These are phyloP conservation scores for Neuroscelio doddi DNA, from an alignment of 2,888 invertebrate genomes.

Conservation along the genomic window DNA sequence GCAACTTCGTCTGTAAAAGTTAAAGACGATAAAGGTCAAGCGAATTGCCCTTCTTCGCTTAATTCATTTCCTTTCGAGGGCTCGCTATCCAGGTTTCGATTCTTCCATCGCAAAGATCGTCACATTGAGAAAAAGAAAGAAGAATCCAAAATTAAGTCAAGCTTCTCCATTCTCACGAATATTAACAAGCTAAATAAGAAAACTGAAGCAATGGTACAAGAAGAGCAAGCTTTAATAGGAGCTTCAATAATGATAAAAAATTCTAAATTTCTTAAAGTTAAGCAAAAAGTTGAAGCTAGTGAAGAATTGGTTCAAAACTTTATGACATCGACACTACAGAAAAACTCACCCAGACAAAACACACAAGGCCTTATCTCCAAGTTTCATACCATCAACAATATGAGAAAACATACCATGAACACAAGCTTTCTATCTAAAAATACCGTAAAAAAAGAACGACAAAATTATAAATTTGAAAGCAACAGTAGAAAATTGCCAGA, in stretches of 20 bases:
- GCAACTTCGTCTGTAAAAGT: conserved; percentile 22
- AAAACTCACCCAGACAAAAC: conserved; percentile 61
- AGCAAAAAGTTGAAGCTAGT: conserved; percentile 48
- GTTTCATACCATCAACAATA: conserved; percentile 78
- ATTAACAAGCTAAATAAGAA: conserved; percentile 87
- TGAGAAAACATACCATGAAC: conserved; percentile 74
- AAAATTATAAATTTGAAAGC: conserved; percentile 1
- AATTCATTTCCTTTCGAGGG: conserved; percentile 67
- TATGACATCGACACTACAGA: conserved; percentile 60
- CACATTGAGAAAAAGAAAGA: conserved; percentile 59
- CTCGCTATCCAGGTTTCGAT: conserved; percentile 72
- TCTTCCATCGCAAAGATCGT: conserved; percentile 61
- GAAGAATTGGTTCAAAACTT: conserved; percentile 61
- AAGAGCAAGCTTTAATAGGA: conserved; percentile 70
- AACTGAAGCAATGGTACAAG: conserved; percentile 82
- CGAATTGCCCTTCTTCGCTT: conserved; percentile 4
- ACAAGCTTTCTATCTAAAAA: conserved; percentile 74
- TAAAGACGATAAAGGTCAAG: conserved; percentile 24
- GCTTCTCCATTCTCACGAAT: conserved; percentile 79
- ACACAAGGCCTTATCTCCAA: conserved; percentile 77
- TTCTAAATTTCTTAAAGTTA: conserved; percentile 40
- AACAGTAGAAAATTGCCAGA: conserved; percentile 18
- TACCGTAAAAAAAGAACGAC: conserved; percentile 16
- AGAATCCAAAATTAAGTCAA: conserved; percentile 75
- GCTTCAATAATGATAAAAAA: conserved; percentile 58